phyloP scores from a whole-genome alignment of 1,140 invertebrate species.

The Chymomyza costata region DNA sequence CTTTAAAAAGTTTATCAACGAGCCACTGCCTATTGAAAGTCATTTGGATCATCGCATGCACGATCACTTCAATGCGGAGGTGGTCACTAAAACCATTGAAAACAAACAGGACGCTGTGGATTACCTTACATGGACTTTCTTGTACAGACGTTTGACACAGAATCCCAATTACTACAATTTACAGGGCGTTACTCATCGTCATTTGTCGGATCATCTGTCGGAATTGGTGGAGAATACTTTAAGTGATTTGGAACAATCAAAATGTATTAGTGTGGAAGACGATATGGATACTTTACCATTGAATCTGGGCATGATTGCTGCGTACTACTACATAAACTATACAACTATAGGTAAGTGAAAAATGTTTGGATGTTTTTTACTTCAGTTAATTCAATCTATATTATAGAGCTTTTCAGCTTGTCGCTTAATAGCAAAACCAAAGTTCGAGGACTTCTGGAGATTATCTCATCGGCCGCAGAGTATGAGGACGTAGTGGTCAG shows the following conservation, averaged over 20 bases:
- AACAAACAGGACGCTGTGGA: constrained; percentile 99
- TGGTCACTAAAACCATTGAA: constrained; percentile 99
- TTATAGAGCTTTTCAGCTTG: constrained; percentile 94
- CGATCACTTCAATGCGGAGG: constrained; percentile 99
- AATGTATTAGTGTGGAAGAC: constrained; percentile 98
- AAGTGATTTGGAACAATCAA: constrained; percentile 96
- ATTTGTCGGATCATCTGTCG: constrained; percentile 98
- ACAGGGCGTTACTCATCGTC: constrained; percentile 96
- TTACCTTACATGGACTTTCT: constrained; percentile 99
- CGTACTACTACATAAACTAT: constrained; percentile 99
- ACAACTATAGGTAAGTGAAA: constrained; percentile 91
- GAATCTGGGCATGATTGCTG: constrained; percentile 99
- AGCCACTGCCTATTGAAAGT: constrained; percentile 98
- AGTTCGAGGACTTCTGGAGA: constrained; percentile 96
- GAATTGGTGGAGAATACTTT: constrained; percentile 98
- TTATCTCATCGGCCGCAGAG: constrained; percentile 98
- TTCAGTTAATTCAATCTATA: constrained; percentile 10
- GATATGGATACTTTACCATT: constrained; percentile 97
- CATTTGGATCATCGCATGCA: constrained; percentile 97
- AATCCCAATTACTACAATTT: constrained; percentile 99
- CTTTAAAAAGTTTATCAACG: constrained; percentile 98
- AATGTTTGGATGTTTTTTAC: not conserved
- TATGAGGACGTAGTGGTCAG: constrained; percentile 96
- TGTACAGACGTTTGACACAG: constrained; percentile 97
- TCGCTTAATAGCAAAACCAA: constrained; percentile 98